These are phyloP conservation scores for Tiphia femorata DNA, from an alignment of 2,888 invertebrate species.

Conservation along the genomic window DNA sequence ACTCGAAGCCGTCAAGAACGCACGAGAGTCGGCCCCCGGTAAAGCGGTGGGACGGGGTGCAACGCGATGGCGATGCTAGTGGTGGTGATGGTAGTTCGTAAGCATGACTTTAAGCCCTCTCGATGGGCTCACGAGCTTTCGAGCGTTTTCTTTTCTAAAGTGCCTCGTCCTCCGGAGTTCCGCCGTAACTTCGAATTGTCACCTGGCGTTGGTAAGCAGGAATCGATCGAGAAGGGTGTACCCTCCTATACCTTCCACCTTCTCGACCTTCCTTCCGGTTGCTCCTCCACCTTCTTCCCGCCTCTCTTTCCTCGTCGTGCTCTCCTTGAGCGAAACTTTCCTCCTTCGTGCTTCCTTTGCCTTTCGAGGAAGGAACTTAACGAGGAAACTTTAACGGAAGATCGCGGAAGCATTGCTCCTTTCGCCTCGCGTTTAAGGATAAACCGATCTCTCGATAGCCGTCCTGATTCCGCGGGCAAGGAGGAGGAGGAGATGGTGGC, in stretches of 20 bases:
- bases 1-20: slow-evolving; percentile 51
- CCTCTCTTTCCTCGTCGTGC: slow-evolving; percentile 19
- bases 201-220: slow-evolving; percentile 12
- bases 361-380: slow-evolving; percentile 29
- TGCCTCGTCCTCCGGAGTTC: slow-evolving; percentile 1
- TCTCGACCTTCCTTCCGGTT: no score
- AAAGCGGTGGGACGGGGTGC: no score
- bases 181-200: slow-evolving; percentile 23
- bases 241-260: no score
- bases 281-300: no score
- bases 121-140: slow-evolving; percentile 28
- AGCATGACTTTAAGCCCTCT: slow-evolving; percentile 38
- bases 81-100: slow-evolving; percentile 29
- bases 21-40: no score
- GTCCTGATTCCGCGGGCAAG: slow-evolving; percentile 8
- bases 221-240: slow-evolving; percentile 34
- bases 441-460: slow-evolving; percentile 5
- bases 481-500: neutral
- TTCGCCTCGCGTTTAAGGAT: slow-evolving; percentile 24
- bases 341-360: slow-evolving; percentile 1
- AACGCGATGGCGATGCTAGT: slow-evolving; percentile 11
- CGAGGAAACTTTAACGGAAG: slow-evolving; percentile 40
- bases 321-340: slow-evolving; percentile 26
- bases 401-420: slow-evolving; percentile 27
- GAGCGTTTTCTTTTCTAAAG: slow-evolving; percentile 29